Percentiles rank a stretch among this genome's conserved stretches.
Evolutionary conservation across 1,140 invertebrate genomes (phyloP).

Genomic region (Temnothorax curvispinosus): DNA sequence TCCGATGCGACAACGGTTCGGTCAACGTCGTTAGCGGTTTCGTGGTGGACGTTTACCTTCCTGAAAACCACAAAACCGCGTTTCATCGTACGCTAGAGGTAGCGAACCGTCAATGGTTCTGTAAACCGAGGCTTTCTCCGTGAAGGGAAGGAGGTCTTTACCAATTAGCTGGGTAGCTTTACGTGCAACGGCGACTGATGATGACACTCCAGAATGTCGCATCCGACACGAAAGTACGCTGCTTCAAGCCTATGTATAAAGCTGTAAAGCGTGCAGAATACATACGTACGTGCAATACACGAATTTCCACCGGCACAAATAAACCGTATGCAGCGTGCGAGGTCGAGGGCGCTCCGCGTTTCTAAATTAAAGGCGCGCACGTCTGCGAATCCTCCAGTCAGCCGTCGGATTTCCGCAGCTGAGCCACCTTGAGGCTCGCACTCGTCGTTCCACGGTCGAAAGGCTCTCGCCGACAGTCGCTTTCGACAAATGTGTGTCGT

Average conservation of each 20-base stretch:
- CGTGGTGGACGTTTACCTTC: constrained; percentile 16
- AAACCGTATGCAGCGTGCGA: constrained; percentile 71
- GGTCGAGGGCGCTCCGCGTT: constrained; percentile 83
- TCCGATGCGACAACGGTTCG: neutral
- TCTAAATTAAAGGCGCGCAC: constrained; percentile 85
- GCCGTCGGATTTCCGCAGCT: constrained; percentile 80
- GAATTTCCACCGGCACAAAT: constrained; percentile 32
- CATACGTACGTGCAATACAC: neutral
- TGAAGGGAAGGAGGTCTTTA: neutral
- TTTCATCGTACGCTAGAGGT: neutral
- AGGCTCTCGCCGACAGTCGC: neutral
- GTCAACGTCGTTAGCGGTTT: constrained; percentile 27
- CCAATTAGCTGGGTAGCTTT: constrained; percentile 60
- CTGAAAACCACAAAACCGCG: neutral
- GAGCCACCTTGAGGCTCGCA: constrained; percentile 66
- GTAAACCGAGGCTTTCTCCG: neutral
- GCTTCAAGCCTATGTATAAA: neutral
- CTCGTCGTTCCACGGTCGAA: constrained; percentile 26
- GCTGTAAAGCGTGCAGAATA: neutral
- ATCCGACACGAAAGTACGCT: constrained; percentile 18
- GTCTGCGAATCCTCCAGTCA: constrained; percentile 83
- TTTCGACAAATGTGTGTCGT: neutral
- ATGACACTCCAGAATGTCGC: constrained; percentile 11
- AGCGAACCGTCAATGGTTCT: neutral
- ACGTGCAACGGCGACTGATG: neutral